A percentile compares a stretch with the other conserved stretches of the same genome.
Evolutionary conservation across 2,888 invertebrate genomes (phyloP).

Genomic region (Micoletzkya japonica): DNA sequence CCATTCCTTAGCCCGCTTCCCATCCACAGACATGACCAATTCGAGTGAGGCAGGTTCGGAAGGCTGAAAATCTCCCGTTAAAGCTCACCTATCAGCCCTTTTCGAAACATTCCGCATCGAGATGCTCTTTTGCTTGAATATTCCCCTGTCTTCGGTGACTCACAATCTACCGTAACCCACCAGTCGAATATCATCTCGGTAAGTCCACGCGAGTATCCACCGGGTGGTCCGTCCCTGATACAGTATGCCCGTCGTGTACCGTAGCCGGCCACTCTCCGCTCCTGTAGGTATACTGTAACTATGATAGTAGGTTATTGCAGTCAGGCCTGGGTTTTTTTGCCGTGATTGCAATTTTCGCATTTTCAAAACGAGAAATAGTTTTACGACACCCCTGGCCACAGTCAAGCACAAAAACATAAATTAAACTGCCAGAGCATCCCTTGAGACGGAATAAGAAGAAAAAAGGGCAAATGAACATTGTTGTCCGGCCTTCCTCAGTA

Average conservation of each 20-base stretch:
- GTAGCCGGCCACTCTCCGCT: slow-evolving; percentile 1
- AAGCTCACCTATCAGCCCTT: neutral
- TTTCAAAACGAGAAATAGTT: too few relatives aligned
- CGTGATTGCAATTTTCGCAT: too few relatives aligned
- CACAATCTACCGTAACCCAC: slow-evolving; percentile 4
- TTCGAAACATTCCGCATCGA: neutral
- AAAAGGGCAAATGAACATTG: neutral
- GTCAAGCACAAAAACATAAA: too few relatives aligned
- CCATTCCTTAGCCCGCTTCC: neutral
- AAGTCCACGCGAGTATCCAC: slow-evolving; percentile 94
- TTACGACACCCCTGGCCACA: too few relatives aligned
- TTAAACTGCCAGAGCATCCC: neutral
- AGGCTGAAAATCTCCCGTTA: neutral
- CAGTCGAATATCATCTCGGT: slow-evolving; percentile 37
- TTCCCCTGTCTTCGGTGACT: too few relatives aligned
- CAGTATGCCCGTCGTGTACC: slow-evolving; percentile 64
- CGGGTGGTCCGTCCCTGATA: slow-evolving; percentile 90
- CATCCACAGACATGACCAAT: neutral
- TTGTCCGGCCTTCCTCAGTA: too few relatives aligned
- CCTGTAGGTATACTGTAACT: too few relatives aligned
- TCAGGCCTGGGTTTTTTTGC: too few relatives aligned
- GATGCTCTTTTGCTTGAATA: neutral
- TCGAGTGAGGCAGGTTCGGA: neutral
- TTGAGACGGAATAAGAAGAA: neutral
- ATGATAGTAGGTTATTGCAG: too few relatives aligned